Conservation (phyloP, 2,888 invertebrate species). For the Timandra comae region DNA sequence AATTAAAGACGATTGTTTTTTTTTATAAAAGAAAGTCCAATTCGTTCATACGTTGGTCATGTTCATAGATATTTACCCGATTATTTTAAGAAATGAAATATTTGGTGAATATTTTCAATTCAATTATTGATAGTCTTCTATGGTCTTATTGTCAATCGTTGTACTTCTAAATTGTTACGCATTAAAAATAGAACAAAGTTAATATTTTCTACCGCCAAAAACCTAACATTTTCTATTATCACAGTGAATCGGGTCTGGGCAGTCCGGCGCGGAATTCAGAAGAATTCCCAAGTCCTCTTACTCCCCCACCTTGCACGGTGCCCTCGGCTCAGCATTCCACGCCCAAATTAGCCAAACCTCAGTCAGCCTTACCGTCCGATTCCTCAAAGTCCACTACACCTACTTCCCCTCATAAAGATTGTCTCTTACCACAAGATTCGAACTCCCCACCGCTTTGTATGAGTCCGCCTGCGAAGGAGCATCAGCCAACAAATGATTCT, state of each 20-base stretch:
- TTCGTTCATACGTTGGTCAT: too few species aligned
- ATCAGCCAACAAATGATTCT: conserved; percentile 55
- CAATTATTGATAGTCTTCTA: too few species aligned
- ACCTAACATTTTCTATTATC: too few species aligned
- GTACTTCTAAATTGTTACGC: too few species aligned
- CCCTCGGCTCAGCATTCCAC: conserved; percentile 20
- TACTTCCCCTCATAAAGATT: conserved; percentile 29
- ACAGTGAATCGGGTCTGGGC: conserved; percentile 67
- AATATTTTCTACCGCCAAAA: too few species aligned
- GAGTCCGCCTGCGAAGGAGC: conserved; percentile 57
- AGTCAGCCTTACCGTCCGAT: conserved; percentile 6
- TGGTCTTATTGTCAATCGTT: too few species aligned
- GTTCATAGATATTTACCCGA: too few species aligned
- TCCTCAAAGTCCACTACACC: conserved; percentile 19
- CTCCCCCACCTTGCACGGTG: conserved; percentile 39
- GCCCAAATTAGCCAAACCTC: conserved; percentile 12
- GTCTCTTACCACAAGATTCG: conserved; percentile 34
- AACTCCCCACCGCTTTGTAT: conserved; percentile 63
- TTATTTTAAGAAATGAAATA: too few species aligned
- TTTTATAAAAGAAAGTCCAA: too few species aligned
- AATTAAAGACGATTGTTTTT: too few species aligned
- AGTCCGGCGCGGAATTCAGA: conserved; percentile 64
- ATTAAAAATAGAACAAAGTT: too few species aligned
- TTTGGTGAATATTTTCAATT: too few species aligned
- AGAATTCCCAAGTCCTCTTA: conserved; percentile 56